These are phyloP conservation scores for Cremastinae sp. DNA, from an alignment of 2,888 invertebrate genomes.

Conservation along the genomic window DNA sequence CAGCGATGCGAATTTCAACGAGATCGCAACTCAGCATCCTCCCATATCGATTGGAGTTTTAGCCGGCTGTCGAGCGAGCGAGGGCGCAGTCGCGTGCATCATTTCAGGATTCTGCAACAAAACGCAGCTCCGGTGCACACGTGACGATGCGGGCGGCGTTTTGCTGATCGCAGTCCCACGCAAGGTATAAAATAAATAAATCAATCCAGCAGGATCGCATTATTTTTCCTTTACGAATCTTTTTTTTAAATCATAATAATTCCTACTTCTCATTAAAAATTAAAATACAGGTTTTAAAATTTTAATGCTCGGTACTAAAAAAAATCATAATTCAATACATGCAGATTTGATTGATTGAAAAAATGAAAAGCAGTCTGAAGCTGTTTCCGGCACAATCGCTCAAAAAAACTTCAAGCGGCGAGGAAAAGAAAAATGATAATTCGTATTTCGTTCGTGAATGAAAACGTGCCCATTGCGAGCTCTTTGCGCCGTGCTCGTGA, in stretches of 20 bases:
- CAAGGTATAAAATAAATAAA: neutral
- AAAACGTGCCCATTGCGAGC: conserved; percentile 58
- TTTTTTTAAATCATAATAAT: neutral
- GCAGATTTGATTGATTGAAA: too few species aligned
- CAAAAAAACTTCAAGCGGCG: neutral
- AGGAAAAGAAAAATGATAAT: conserved; percentile 21
- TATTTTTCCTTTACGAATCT: neutral
- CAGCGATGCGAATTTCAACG: too few species aligned
- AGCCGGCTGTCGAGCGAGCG: conserved; percentile 40
- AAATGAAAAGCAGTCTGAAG: too few species aligned
- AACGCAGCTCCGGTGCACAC: conserved; percentile 52
- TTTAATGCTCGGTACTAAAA: too few species aligned
- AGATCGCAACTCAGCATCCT: too few species aligned
- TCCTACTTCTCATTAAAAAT: too few species aligned
- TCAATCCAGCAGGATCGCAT: neutral
- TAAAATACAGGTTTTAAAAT: too few species aligned
- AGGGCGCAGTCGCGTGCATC: conserved; percentile 55
- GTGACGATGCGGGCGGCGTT: conserved; percentile 22
- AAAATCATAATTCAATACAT: too few species aligned
- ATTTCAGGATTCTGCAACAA: conserved; percentile 21
- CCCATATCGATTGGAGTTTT: conserved; percentile 59
- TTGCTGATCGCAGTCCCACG: neutral
- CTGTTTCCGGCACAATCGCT: too few species aligned
- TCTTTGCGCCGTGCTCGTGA: conserved; percentile 54
- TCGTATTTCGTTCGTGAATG: conserved; percentile 36